These are phyloP conservation scores for Drosophila pegasa DNA, from an alignment of 2,888 invertebrate species.

Conservation along the genomic window DNA sequence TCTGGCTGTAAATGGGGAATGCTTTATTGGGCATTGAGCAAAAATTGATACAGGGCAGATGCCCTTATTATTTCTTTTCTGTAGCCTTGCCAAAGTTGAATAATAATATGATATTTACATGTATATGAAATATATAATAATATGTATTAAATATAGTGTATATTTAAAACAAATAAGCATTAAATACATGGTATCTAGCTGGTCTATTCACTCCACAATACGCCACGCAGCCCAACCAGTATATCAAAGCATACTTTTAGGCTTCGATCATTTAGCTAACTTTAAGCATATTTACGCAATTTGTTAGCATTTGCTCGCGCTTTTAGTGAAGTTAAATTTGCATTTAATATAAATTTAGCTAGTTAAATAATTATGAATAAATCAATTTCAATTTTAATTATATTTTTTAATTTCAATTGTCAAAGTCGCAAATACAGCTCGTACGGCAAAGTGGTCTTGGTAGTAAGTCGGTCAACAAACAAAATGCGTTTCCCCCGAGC, in stretches of 20 bases:
- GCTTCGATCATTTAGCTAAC: conserved; percentile 1
- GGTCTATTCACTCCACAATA: background rate
- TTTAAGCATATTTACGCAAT: conserved; percentile 2
- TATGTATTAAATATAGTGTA: background rate
- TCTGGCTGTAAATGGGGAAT: no score
- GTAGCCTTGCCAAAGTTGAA: no score
- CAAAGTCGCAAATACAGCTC: conserved; percentile 19
- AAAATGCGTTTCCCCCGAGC: conserved; percentile 21
- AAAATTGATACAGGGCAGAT: no score
- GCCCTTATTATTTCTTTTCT: no score
- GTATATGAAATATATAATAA: no score
- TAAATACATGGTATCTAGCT: background rate
- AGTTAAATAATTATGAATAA: background rate
- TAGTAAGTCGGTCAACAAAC: conserved; percentile 63
- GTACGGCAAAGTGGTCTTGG: conserved; percentile 70
- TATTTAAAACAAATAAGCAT: background rate
- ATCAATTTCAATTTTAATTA: background rate
- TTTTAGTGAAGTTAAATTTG: background rate
- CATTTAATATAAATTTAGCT: background rate
- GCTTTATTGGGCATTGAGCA: no score
- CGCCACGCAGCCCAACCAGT: background rate
- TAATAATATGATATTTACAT: no score
- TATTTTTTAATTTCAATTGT: background rate
- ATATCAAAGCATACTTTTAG: conserved; percentile 58
- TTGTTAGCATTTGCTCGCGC: background rate